These are phyloP conservation scores for Popillia japonica DNA, from an alignment of 1,140 invertebrate species.

Conservation along the genomic window DNA sequence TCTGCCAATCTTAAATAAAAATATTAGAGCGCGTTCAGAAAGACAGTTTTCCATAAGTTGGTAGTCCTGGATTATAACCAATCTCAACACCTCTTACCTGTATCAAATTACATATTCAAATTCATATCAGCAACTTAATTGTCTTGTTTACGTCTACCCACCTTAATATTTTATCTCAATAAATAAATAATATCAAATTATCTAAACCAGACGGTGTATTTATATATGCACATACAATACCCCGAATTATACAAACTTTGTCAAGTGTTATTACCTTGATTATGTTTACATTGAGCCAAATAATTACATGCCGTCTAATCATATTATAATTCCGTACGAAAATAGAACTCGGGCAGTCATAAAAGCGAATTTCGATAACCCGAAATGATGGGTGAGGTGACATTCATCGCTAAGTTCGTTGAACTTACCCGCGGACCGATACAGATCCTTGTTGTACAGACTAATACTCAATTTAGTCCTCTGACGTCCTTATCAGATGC, in stretches of 20 bases:
- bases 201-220: not conserved
- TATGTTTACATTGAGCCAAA: not conserved
- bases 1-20: too few relatives aligned
- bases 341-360: conserved; percentile 16
- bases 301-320: not conserved
- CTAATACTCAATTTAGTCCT: not conserved
- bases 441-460: not conserved
- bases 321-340: not conserved
- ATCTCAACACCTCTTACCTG: too few relatives aligned
- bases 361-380: conserved; percentile 12
- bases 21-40: too few relatives aligned
- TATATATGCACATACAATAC: not conserved
- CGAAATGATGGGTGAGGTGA: not conserved
- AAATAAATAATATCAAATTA: not conserved
- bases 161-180: not conserved
- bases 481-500: conserved; percentile 19
- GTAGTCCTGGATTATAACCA: too few relatives aligned
- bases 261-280: not conserved
- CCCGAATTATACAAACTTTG: not conserved
- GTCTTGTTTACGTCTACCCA: not conserved
- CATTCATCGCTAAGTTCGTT: not conserved
- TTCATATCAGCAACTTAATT: not conserved
- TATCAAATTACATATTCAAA: not conserved
- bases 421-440: not conserved
- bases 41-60: too few relatives aligned